Percentiles rank a stretch among this genome's conserved stretches.
These are phyloP conservation scores for Rattus rattus DNA, from an alignment of 2,113 vertebrate genomes.

Conservation along the genomic window DNA sequence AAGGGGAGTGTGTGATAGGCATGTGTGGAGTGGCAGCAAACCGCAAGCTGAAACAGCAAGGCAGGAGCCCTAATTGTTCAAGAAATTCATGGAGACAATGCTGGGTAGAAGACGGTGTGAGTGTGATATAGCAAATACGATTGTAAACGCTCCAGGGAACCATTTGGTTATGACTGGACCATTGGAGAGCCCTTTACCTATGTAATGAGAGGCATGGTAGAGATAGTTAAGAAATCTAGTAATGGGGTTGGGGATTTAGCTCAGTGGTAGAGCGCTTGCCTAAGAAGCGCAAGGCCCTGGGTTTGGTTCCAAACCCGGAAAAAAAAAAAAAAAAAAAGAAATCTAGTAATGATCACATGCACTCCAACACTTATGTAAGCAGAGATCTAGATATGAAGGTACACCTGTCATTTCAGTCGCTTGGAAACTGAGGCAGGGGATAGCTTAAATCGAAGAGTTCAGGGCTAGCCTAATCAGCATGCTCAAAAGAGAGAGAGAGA, in stretches of 20 bases:
- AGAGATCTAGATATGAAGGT: too few species aligned
- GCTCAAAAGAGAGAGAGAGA: background rate
- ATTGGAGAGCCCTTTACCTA: background rate
- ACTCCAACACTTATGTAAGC: background rate
- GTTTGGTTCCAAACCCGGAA: too few species aligned
- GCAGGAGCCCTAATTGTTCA: background rate
- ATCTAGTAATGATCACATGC: background rate
- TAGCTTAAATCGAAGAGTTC: background rate
- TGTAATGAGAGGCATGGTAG: background rate
- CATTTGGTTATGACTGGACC: background rate
- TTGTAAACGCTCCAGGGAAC: background rate
- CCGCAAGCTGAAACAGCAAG: background rate
- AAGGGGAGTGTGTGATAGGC: background rate
- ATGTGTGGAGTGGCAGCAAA: too few species aligned
- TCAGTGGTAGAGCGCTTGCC: too few species aligned
- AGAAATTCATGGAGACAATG: background rate
- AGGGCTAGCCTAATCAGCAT: rapidly evolving
- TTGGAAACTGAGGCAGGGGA: background rate
- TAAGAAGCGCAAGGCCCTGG: too few species aligned
- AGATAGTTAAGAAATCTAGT: background rate
- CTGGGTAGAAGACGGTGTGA: background rate
- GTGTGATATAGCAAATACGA: background rate
- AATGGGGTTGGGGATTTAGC: too few species aligned
- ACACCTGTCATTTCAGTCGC: background rate
- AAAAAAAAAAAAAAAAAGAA: too few species aligned